phyloP scores from a whole-genome alignment of 2,113 vertebrate species.

The Muntiacus reevesi region DNA sequence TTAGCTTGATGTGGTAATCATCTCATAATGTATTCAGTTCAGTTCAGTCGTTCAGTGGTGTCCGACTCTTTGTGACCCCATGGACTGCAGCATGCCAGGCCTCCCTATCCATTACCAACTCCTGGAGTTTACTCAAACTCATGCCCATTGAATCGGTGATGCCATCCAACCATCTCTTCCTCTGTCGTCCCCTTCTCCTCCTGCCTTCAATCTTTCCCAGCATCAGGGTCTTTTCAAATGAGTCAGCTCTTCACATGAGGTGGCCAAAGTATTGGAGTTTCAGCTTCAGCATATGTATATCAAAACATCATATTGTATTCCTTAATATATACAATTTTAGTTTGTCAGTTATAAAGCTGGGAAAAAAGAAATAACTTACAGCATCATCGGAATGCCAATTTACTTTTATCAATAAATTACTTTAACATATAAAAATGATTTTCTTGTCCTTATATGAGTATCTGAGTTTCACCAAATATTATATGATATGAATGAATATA shows the following conservation, averaged over 20 bases:
- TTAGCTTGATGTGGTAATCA: background rate
- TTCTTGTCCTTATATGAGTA: background rate
- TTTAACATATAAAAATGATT: background rate
- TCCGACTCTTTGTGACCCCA: background rate
- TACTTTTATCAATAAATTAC: background rate
- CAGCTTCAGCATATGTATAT: background rate
- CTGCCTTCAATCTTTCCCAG: background rate
- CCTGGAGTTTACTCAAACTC: rapidly evolving
- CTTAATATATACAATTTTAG: background rate
- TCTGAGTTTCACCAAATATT: background rate
- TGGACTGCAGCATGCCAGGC: background rate
- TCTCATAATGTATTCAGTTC: background rate
- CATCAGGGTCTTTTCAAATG: background rate
- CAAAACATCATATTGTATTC: background rate
- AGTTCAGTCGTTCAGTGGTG: rapidly evolving
- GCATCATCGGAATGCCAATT: background rate
- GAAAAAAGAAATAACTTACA: background rate
- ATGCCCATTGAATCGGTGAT: background rate
- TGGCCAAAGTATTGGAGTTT: background rate
- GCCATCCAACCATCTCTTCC: background rate
- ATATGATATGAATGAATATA: background rate
- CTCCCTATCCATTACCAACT: background rate
- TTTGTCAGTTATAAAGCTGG: background rate
- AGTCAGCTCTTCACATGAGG: background rate
- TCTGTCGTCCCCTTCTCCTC: background rate